Conservation (phyloP, 2,888 invertebrate genomes). For the Tiphia femorata region DNA sequence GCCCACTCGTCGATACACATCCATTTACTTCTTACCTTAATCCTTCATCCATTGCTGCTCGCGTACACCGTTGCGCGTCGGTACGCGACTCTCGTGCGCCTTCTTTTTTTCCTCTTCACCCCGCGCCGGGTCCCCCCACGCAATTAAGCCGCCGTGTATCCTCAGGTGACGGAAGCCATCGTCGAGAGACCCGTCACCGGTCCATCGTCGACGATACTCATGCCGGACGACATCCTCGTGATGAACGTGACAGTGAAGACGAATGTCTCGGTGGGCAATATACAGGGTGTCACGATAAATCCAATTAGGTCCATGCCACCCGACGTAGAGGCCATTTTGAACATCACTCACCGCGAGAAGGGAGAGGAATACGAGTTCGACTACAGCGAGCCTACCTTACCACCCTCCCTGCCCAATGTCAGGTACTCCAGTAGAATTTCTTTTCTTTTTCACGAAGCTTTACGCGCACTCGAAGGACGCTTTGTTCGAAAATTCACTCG, state of each 20-base stretch:
- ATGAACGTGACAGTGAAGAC: conserved; percentile 73
- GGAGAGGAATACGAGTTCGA: conserved; percentile 78
- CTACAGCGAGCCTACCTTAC: conserved; percentile 79
- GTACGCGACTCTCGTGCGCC: not conserved
- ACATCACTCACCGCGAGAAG: conserved; percentile 71
- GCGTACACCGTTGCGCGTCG: no score
- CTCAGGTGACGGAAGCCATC: conserved; percentile 25
- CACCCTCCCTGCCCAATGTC: conserved; percentile 86
- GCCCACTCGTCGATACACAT: no score
- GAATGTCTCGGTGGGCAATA: conserved; percentile 66
- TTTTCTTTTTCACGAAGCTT: conserved; percentile 10
- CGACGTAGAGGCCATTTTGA: conserved; percentile 70
- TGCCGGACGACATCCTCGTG: conserved; percentile 72
- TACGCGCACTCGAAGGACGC: no score
- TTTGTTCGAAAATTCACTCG: no score
- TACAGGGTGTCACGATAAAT: conserved; percentile 70
- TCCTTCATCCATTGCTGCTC: no score
- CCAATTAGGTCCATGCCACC: conserved; percentile 64
- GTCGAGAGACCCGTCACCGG: conserved; percentile 43
- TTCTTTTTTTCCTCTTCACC: not conserved
- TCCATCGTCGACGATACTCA: conserved; percentile 55
- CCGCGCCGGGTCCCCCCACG: conserved; percentile 16
- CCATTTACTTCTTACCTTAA: no score
- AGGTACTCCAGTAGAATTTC: conserved; percentile 70
- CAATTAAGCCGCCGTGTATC: conserved; percentile 25